phyloP scores from a whole-genome alignment of 2,113 vertebrate species.

The Scomber colias region DNA sequence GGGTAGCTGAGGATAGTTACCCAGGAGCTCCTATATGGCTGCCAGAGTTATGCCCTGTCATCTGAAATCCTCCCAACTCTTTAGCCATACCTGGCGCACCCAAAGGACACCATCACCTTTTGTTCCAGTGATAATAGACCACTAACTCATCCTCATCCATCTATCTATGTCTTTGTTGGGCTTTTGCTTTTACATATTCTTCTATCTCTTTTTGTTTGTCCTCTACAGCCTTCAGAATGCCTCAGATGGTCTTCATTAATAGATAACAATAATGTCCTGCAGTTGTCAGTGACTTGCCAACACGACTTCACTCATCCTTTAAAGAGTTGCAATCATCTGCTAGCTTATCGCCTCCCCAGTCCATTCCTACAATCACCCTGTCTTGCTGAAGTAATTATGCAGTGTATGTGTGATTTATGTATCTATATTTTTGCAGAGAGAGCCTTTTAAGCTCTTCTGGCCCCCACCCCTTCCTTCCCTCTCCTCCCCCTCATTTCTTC shows the following conservation, averaged over 20 bases:
- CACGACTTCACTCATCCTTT: background rate
- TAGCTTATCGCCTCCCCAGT: background rate
- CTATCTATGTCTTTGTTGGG: background rate
- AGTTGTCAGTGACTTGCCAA: background rate
- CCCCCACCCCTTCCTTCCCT: background rate
- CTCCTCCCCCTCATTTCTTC: background rate
- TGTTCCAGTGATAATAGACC: background rate
- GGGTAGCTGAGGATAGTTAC: background rate
- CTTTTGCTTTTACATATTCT: background rate
- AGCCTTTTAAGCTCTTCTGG: slow-evolving; percentile 19
- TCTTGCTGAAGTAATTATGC: slow-evolving; percentile 44
- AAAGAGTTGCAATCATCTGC: slow-evolving; percentile 6
- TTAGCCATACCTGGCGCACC: background rate
- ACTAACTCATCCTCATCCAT: background rate
- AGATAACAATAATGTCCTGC: slow-evolving; percentile 22
- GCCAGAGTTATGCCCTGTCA: background rate
- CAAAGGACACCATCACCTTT: slow-evolving; percentile 9
- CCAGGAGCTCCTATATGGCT: background rate
- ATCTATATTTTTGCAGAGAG: slow-evolving; percentile 34
- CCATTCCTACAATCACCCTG: slow-evolving; percentile 15
- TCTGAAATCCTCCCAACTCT: background rate
- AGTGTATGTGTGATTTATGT: slow-evolving; percentile 35
- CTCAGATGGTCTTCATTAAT: slow-evolving; percentile 18
- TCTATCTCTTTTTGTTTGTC: background rate
- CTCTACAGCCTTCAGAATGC: background rate